Evolutionary conservation across 2,797 vertebrate genomes (phyloP), one percentile per base, ranked within the genome.

Genomic region (Schizothorax lantsangensis): DNA sequence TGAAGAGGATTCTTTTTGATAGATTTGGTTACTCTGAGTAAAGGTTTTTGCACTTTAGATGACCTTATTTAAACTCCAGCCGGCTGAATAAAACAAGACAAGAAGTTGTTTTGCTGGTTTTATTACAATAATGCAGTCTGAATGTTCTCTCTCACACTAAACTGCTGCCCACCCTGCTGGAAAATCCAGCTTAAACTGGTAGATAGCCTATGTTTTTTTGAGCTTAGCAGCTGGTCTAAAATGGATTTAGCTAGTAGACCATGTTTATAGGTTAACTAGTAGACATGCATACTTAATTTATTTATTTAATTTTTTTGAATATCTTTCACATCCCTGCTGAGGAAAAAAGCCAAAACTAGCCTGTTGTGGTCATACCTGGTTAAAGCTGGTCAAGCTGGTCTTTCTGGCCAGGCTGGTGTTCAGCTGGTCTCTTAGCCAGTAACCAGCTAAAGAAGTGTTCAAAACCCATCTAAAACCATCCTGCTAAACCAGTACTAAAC

Each of bases 41-140:
- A 33, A 77, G 23, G 74, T 54, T 54, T 77, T 33, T 54, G 74
- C 30, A 33, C 47, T 21, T 77, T 30, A 77, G 73, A 40, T 40
- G 26, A 77, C 73, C 47, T 52, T 64, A 17, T 19, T 8, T 43
- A 45, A 79, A 54, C 54, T 45, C 23, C n/a, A 62, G 54, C 54
- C 23, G 9, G 4, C 9, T 36, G 74, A 77, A 64, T 79, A 30
- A 62, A 79, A 40, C n/a, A n/a, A 23, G 43, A n/a, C n/a, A 7
- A 38, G 30, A 54, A 57, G 6, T 54, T 57, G 4, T n/a, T 26
- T 62, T 30, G 23, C 23, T 79, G 8, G n/a, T 64, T 64, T 43
- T 30, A 30, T 79, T 43, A 40, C 75, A 78, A 21, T 21, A 68
- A 78, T 78, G 23, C 52, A 57, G 33, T 9, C 33, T n/a, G 33